phyloP scores from a whole-genome alignment of 2,113 vertebrate genomes.

The Oreochromis tanganicae region DNA sequence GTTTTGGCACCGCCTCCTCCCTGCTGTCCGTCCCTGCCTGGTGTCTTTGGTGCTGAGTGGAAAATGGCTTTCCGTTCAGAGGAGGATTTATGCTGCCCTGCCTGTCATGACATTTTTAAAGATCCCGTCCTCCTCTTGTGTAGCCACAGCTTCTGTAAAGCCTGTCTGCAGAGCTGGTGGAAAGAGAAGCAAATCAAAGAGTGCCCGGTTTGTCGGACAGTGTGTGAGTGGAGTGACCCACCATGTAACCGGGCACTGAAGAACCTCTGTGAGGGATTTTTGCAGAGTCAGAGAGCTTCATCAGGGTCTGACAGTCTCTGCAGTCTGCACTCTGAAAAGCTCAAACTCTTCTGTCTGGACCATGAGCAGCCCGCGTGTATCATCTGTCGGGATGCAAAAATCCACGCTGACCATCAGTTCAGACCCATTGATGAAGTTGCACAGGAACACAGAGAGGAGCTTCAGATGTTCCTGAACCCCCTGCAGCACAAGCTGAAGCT shows the following conservation, averaged over 20 bases:
- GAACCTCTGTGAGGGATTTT: conserved; percentile 5
- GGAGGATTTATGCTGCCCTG: not conserved
- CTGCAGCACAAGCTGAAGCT: not conserved
- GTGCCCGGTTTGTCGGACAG: not conserved
- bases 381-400: not conserved
- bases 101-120: not conserved
- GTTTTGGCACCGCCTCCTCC: not conserved
- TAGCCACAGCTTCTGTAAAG: conserved; percentile 9
- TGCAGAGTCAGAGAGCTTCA: not conserved
- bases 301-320: not conserved
- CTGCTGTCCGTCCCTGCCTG: fast-evolving
- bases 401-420: not conserved
- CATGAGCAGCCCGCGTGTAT: not conserved
- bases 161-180: conserved; percentile 13
- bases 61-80: not conserved
- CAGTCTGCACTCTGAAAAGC: not conserved
- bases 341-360: not conserved
- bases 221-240: not conserved
- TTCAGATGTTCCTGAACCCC: not conserved
- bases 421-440: not conserved
- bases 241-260: conserved; percentile 6
- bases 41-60: not conserved
- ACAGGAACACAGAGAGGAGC: not conserved
- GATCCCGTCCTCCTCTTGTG: not conserved
- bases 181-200: not conserved